These are phyloP conservation scores for Melanotaenia trifasciata DNA, from an alignment of 2,797 vertebrate species.

Conservation along the genomic window DNA sequence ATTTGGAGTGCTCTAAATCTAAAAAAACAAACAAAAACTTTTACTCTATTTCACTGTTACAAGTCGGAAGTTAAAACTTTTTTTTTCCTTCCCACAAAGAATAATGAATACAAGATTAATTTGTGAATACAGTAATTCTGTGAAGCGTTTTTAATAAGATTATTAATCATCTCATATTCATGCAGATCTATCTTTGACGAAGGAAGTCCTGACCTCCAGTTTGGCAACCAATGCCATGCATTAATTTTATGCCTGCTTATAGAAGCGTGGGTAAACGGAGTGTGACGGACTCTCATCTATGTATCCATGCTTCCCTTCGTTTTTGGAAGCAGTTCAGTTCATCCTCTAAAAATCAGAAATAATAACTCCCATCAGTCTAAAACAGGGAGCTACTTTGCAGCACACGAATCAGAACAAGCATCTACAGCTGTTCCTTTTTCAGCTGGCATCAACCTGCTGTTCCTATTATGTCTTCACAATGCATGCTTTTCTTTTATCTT, in stretches of 20 bases:
- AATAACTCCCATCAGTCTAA: slow-evolving; percentile 55
- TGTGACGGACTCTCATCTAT: slow-evolving; percentile 15
- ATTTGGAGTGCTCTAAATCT: not conserved
- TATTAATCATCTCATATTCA: slow-evolving; percentile 6
- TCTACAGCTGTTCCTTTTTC: slow-evolving; percentile 56
- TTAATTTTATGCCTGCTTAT: slow-evolving; percentile 14
- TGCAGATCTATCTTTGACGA: slow-evolving; percentile 5
- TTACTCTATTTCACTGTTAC: not conserved
- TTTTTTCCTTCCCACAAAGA: not conserved
- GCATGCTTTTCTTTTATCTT: slow-evolving; percentile 42
- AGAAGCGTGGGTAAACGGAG: slow-evolving; percentile 23
- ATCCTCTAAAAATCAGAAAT: slow-evolving; percentile 40
- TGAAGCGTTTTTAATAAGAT: slow-evolving; percentile 9
- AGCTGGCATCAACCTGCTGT: slow-evolving; percentile 54
- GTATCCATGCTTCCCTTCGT: slow-evolving; percentile 24
- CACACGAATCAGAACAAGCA: slow-evolving; percentile 56
- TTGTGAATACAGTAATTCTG: slow-evolving; percentile 1
- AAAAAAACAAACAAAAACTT: not conserved
- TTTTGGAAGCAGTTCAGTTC: slow-evolving; percentile 26
- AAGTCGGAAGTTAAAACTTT: not conserved
- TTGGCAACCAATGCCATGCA: slow-evolving; percentile 9
- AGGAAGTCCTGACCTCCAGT: slow-evolving; percentile 2
- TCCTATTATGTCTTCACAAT: slow-evolving; percentile 1
- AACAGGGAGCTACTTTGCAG: slow-evolving; percentile 49
- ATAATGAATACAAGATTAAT: not conserved